Percentiles rank a stretch among this genome's conserved stretches.
phyloP scores from a whole-genome alignment of 1,140 invertebrate species.

The Sarcophaga peregrina region DNA sequence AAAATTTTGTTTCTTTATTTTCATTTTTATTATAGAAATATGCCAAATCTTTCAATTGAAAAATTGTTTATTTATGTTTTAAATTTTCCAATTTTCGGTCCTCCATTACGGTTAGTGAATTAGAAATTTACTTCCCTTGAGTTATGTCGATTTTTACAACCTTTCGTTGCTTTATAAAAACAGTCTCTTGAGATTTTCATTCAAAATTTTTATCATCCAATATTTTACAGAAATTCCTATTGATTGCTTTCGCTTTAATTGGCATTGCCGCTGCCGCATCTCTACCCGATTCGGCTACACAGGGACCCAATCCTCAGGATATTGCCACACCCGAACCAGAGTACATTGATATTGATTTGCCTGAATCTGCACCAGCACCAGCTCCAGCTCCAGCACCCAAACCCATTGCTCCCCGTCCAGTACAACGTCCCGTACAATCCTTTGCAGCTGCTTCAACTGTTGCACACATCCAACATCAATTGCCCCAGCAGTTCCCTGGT shows the following conservation, averaged over 20 bases:
- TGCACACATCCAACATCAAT: constrained; percentile 42
- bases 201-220: constrained; percentile 35
- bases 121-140: too few relatives aligned
- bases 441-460: constrained; percentile 43
- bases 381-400: constrained; percentile 33
- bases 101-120: too few relatives aligned
- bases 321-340: constrained; percentile 65
- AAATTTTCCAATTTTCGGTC: too few relatives aligned
- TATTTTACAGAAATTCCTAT: constrained; percentile 60
- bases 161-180: neutral
- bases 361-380: constrained; percentile 49
- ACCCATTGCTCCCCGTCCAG: constrained; percentile 42
- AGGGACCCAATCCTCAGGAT: constrained; percentile 64
- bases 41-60: too few relatives aligned
- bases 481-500: constrained; percentile 53
- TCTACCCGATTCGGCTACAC: constrained; percentile 62
- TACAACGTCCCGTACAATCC: constrained; percentile 47
- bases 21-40: too few relatives aligned
- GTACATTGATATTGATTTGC: constrained; percentile 62
- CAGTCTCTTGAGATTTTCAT: neutral
- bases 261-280: constrained; percentile 56
- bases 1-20: too few relatives aligned
- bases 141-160: neutral
- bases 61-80: too few relatives aligned
- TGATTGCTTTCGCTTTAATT: constrained; percentile 56